Conservation (phyloP, 2,113 vertebrate species). For the Xiphias gladius region DNA sequence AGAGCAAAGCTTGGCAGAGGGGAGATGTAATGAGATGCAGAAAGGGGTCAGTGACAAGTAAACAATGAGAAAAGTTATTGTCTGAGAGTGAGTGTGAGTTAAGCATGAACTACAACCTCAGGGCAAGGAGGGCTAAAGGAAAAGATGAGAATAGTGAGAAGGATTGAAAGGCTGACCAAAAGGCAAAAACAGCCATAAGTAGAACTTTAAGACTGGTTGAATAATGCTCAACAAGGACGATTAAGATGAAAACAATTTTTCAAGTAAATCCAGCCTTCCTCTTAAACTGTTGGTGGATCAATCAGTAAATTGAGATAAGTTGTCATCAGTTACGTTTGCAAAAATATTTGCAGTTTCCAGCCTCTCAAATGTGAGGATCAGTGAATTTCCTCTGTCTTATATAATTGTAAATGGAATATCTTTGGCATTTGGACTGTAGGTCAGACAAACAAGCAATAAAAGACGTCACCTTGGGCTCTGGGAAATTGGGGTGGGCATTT, state of each 20-base stretch:
- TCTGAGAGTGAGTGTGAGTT: constrained; percentile 13
- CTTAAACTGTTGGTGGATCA: background rate
- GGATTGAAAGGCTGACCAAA: constrained; percentile 34
- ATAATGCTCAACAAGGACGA: constrained; percentile 6
- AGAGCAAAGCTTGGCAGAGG: background rate
- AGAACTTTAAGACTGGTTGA: constrained; percentile 15
- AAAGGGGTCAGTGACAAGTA: constrained; percentile 2
- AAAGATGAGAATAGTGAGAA: constrained; percentile 10
- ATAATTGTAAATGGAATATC: no score
- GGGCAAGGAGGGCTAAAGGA: background rate
- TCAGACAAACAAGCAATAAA: no score
- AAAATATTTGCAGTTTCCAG: background rate
- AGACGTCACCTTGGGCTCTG: background rate
- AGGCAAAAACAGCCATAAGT: constrained; percentile 43
- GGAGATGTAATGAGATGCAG: constrained; percentile 12
- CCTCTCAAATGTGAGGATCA: background rate
- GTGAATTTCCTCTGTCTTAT: background rate
- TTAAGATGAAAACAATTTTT: constrained; percentile 35
- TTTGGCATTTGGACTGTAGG: no score
- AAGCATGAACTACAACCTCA: constrained; percentile 6
- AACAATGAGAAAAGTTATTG: constrained; percentile 1
- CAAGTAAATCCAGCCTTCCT: constrained; percentile 45
- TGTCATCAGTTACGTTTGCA: background rate
- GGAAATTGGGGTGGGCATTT: background rate
- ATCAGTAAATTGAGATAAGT: background rate